Base-by-base conservation (phyloP, 2,113 vertebrate species). In the Stigmatopora argus region DNA sequence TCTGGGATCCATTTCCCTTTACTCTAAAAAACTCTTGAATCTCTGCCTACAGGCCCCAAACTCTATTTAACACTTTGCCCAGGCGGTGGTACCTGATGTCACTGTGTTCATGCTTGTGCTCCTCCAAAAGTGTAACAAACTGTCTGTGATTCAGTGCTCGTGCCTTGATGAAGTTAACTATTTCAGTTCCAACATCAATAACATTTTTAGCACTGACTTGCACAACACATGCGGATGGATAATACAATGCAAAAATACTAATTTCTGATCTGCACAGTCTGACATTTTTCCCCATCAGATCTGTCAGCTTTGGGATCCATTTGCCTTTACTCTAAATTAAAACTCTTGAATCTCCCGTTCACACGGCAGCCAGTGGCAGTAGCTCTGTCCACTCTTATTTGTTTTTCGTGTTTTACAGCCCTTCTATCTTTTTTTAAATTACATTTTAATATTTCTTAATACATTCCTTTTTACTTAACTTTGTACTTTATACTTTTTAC, bases 231-330 rank as follows among this genome's bases (percentile, higher is more conserved):
- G 2, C 18, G n/a, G 14, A 41, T 58, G 26, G 34, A 51, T n/a
- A 13, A 65, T 55, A 56, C 26, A n/a, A 15, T 52, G 49, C 13
- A 52, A 56, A 26, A 56, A 49, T 51, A 3, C 31, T 7, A 0
- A 41, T 62, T 69, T 63, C 35, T 13, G 53, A 46, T 21, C 38
- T 66, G 57, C 8, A 66, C 55, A 72, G 64, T 66, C 64, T 6
- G 0, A 66, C 57, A 62, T 72, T 62, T 55, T 72, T 55, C 19
- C 64, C 57, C 0, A 7, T 62, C 19, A 72, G 58, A 72, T 53
- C 14, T 59, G 56, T 47, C 63, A 66, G 41, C 1, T 38, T 70
- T n/a, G n/a, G n/a, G n/a, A n/a, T n/a, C n/a, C n/a, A n/a, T n/a
- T n/a, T n/a, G n/a, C n/a, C n/a, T n/a, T n/a, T n/a, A n/a, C n/a